A percentile compares a stretch with the other conserved stretches of the same genome.
phyloP scores from a whole-genome alignment of 2,797 vertebrate species.

The Coilia nasus region DNA sequence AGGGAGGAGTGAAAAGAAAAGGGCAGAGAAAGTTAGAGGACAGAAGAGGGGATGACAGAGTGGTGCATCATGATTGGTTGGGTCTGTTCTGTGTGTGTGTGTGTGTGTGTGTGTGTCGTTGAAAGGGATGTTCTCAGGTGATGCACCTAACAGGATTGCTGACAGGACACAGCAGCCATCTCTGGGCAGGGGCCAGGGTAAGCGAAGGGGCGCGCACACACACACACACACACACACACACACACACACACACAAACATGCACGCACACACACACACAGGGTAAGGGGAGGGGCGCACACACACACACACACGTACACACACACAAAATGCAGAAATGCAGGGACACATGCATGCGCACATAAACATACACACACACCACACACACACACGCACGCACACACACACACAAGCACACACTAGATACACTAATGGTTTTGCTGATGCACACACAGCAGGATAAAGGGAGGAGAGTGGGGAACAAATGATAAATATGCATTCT shows the following conservation, averaged over 20 bases:
- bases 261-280: neutral
- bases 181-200: neutral
- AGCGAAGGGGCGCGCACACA: neutral
- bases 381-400: too few species aligned
- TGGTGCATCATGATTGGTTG: neutral
- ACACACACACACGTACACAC: constrained; percentile 21
- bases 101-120: constrained; percentile 24
- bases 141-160: neutral
- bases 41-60: neutral
- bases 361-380: too few species aligned
- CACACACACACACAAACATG: neutral
- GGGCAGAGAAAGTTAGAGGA: neutral
- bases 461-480: neutral
- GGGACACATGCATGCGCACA: too few species aligned
- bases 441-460: neutral
- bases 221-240: neutral
- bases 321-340: neutral
- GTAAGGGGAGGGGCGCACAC: neutral
- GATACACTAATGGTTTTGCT: too few species aligned
- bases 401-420: too few species aligned
- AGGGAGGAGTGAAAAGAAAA: neutral
- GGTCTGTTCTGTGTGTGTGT: neutral
- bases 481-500: neutral
- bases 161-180: constrained; percentile 18
- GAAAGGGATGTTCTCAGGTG: constrained; percentile 13